Base-by-base conservation (phyloP, 2,797 vertebrate species). In the Fistularia tabacaria region DNA sequence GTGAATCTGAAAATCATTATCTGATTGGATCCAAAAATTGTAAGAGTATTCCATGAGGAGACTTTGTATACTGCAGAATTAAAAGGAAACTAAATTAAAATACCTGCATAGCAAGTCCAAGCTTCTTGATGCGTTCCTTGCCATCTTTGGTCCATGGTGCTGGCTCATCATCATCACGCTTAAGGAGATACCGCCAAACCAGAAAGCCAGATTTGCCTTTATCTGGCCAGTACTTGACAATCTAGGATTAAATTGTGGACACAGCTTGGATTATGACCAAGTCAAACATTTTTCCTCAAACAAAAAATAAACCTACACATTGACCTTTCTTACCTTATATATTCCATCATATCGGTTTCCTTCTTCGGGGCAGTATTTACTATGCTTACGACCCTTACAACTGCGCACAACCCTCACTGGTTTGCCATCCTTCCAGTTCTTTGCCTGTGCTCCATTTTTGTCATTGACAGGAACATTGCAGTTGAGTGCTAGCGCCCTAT, bases 301-400 rank as follows among this genome's bases (percentile, higher is more conserved):
- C 43, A 6, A 45, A 37, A n/a, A 14, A 54, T 6, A 6, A 46
- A 14, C 4, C 3, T 9, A 6, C 10, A 46, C 1, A 14, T 0
- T 8, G 11, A 36, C 12, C 1, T 6, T 0, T 9, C 59, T 43
- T 69, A 96, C 97, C 92, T 99, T 99, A 62, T 99, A 99, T 62
- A 99, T 98, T 1, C 97, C 97, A 0, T 99, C 97, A 0, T 99
- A 99, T 65, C 97, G 66, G 87, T 99, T 99, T 14, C 97, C 97
- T 41, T 99, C 97, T 0, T 93, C 86, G 0, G 97, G 97, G 0
- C 86, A 92, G 0, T 91, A 99, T 83, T 98, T 98, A 86, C 97
- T 99, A 60, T 97, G 93, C 10, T 97, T 96, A 45, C 94, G 91
- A 1, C 97, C 97, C 55, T 98, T 99, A 9, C 91, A 91, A 3